Evolutionary conservation across 2,888 invertebrate genomes (phyloP).

Genomic region (Neoascia interrupta): DNA sequence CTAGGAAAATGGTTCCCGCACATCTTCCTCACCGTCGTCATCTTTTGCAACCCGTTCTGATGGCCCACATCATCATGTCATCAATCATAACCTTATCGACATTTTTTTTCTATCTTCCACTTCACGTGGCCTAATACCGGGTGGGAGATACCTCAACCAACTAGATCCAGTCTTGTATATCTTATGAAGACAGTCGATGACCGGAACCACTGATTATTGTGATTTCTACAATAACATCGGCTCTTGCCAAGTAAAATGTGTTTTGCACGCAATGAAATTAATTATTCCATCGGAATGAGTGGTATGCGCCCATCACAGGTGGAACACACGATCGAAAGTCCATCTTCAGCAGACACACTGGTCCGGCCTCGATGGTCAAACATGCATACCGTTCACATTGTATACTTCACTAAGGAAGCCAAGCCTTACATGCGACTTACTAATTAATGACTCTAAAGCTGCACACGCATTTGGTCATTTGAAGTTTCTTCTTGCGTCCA

Average conservation of each 20-base stretch:
- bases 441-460: slow-evolving; percentile 42
- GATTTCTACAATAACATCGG: slow-evolving; percentile 5
- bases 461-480: slow-evolving; percentile 38
- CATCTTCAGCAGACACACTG: not conserved
- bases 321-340: slow-evolving; percentile 39
- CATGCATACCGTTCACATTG: slow-evolving; percentile 46
- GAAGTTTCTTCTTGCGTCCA: slow-evolving; percentile 23
- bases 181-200: slow-evolving; percentile 21
- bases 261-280: slow-evolving; percentile 52
- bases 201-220: slow-evolving; percentile 19
- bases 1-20: too few species aligned
- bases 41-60: not conserved
- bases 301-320: slow-evolving; percentile 6
- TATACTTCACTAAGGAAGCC: slow-evolving; percentile 23
- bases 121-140: slow-evolving; percentile 24
- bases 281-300: slow-evolving; percentile 19
- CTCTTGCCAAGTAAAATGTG: slow-evolving; percentile 1
- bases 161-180: slow-evolving; percentile 17
- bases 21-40: slow-evolving; percentile 3
- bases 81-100: slow-evolving; percentile 22
- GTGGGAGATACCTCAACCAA: not conserved
- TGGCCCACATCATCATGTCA: slow-evolving; percentile 20
- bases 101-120: not conserved
- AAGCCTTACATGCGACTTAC: slow-evolving; percentile 18
- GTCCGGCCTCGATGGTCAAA: slow-evolving; percentile 36